Evolutionary conservation across 2,797 vertebrate species (phyloP), one percentile per base, ranked within the genome.

Genomic region (Eupleurogrammus muticus): DNA sequence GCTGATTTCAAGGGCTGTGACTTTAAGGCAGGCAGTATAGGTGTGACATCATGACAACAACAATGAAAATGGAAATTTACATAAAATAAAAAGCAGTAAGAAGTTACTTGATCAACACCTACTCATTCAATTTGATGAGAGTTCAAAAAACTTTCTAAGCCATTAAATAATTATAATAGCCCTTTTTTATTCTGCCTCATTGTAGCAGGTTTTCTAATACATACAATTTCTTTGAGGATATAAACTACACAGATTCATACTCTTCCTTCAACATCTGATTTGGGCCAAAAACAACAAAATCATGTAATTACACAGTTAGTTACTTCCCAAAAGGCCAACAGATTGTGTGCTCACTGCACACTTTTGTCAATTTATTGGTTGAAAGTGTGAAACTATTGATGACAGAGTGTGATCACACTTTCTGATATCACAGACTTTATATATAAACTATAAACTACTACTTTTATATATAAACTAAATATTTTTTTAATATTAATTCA

Each of bases 341-440:
- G 20, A 59, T 10, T 44, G 9, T 36, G 16, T 49, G 35, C 28
- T 57, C 10, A 14, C 34, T 48, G 34, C 58, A 28, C 67, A 14
- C 66, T 58, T 34, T 78, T n/a, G 58, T 47, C 0, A 3, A 36
- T 21, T 51, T 24, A 24, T 24, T 49, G 16, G 24, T 52, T 60
- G 68, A 64, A 36, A 55, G 32, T n/a, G n/a, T n/a, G n/a, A n/a
- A n/a, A n/a, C n/a, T n/a, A n/a, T n/a, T 23, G 55, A 63, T 34
- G 58, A 60, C 60, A 55, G 57, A 62, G 20, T 42, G 55, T 64
- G 65, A 56, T 34, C 72, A 77, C 72, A 77, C 71, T 48, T 62
- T 60, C 65, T 83, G 75, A 75, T 77, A 76, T 52, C 74, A 60
- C 16, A n/a, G n/a, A n/a, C n/a, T n/a, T n/a, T n/a, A n/a, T n/a